Percentiles rank a stretch among this genome's conserved stretches.
Evolutionary conservation across 2,888 invertebrate genomes (phyloP).

Genomic region (Cryptophagus acutangulus): DNA sequence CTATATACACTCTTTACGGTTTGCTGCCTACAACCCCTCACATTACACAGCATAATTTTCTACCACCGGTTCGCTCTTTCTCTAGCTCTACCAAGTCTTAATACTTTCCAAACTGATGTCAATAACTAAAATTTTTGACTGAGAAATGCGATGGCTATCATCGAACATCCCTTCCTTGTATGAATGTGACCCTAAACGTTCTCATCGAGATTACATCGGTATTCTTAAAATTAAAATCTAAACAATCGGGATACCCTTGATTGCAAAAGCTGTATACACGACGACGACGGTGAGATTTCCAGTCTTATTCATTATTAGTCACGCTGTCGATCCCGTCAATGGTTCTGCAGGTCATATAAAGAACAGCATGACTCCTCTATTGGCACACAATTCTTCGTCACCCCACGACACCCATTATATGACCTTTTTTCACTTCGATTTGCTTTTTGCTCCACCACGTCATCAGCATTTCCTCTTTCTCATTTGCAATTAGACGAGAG

Average conservation of each 20-base stretch:
- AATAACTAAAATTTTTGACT: too few species aligned
- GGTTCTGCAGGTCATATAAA: constrained; percentile 38
- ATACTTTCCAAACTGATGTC: too few species aligned
- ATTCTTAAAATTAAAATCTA: constrained; percentile 40
- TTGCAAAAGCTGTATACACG: constrained; percentile 24
- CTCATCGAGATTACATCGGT: constrained; percentile 40
- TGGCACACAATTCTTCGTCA: constrained; percentile 40
- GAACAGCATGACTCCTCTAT: constrained; percentile 41
- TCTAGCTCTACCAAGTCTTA: too few species aligned
- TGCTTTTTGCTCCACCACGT: constrained; percentile 19
- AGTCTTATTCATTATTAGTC: constrained; percentile 32
- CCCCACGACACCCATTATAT: constrained; percentile 44
- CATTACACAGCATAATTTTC: constrained; percentile 45
- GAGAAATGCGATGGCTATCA: too few species aligned
- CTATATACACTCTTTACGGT: constrained; percentile 45
- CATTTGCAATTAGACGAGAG: background rate
- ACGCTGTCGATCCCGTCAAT: constrained; percentile 44
- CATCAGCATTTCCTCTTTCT: background rate
- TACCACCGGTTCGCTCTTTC: constrained; percentile 24
- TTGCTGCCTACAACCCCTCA: constrained; percentile 47
- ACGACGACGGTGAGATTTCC: background rate
- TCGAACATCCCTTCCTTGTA: too few species aligned
- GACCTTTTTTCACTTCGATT: constrained; percentile 39
- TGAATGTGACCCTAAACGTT: constrained; percentile 34
- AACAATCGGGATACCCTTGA: constrained; percentile 35